Base-by-base conservation (phyloP, 2,888 invertebrate genomes). In the Diarsia rubi region DNA sequence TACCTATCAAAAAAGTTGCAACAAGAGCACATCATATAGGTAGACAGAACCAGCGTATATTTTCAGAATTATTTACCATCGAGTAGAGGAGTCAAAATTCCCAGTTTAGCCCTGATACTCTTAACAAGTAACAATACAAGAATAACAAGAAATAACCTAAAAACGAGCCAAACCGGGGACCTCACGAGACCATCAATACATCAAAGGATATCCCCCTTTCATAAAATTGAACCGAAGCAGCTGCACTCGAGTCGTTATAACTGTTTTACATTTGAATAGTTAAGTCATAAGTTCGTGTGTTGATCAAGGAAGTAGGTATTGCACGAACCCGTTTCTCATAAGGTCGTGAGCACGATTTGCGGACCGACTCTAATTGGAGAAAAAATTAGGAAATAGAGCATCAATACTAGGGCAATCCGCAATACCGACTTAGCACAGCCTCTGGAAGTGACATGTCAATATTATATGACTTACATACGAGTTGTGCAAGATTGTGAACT, bases 361-460 rank as follows among this genome's bases (percentile, higher is more conserved):
- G 45, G 42, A 54, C 63, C 54, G 45, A 57, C 59, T 52, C 78
- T 66, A 85, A 76, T 66, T 76, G 67, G 21, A 69, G 54, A 83
- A 85, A 82, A 77, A 85, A 78, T 64, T 68, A 66, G 79, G 67
- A 78, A 82, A 82, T 57, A 74, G 49, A 54, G 59, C 45, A 59
- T 73, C 24, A 59, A 45, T 16, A 72, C 69, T 59, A 63, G 64
- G n/a, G 45, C 31, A 70, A 64, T 63, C 42, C n/a, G n/a, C n/a
- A n/a, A n/a, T n/a, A n/a, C 62, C 31, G 69, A 62, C 77, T 77
- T 76, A 60, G 42, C 69, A 44, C 72, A 65, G 60, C 37, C 24
- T 81, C 65, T 79, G 69, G 49, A 71, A 68, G 69, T 60, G 70
- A 73, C 70, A 68, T 73, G 52, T 84, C 69, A 76, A 82, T 84